phyloP scores from a whole-genome alignment of 2,113 vertebrate species.

The Rana temporaria region DNA sequence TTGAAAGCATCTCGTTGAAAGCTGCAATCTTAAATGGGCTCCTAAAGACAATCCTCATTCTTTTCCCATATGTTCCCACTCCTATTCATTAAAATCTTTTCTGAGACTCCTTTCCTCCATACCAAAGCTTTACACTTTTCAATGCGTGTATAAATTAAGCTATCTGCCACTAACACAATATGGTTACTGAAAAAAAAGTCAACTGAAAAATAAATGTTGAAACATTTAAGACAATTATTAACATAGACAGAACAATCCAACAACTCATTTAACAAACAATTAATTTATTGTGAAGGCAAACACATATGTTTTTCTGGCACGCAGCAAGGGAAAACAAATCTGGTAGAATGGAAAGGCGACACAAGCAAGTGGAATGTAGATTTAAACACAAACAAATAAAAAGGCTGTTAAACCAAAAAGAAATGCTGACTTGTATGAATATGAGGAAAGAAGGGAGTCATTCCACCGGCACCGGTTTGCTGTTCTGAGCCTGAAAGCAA shows the following conservation, averaged over 20 bases:
- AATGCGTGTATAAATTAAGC: constrained; percentile 8
- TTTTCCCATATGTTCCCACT: neutral
- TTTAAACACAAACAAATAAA: neutral
- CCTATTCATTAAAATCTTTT: neutral
- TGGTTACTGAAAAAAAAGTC: neutral
- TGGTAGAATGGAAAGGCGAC: neutral
- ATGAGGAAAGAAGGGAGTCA: too few species aligned
- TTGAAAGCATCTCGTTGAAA: neutral
- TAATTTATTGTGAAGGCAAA: constrained; percentile 52
- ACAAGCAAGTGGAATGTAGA: constrained; percentile 2
- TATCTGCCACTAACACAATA: constrained; percentile 8
- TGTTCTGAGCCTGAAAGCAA: too few species aligned
- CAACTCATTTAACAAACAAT: constrained; percentile 44
- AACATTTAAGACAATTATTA: constrained; percentile 35
- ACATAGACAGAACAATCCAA: constrained; percentile 27
- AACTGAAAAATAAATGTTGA: constrained; percentile 12
- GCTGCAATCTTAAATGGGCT: neutral
- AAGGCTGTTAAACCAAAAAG: too few species aligned
- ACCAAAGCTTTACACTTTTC: neutral
- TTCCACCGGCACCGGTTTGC: too few species aligned
- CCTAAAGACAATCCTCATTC: neutral
- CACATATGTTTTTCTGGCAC: constrained; percentile 51
- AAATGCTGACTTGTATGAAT: too few species aligned
- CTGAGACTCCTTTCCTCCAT: neutral
- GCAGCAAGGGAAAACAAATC: constrained; percentile 47